Evolutionary conservation across 2,797 vertebrate species (phyloP).

Genomic region (Carapus acus): DNA sequence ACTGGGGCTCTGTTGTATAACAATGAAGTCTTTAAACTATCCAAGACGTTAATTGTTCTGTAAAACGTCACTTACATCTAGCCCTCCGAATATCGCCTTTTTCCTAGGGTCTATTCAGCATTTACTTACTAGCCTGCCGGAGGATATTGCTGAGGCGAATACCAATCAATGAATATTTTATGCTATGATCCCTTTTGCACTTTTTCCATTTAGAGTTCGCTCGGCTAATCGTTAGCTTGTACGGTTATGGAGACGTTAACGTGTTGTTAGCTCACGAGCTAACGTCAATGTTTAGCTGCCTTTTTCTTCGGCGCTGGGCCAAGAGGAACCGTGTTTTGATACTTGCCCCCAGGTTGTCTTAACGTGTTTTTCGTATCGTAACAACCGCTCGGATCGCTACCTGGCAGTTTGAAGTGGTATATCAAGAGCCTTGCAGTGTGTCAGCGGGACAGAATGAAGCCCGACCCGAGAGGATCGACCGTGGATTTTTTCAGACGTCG

Average conservation of each 20-base stretch:
- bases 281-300: conserved; percentile 21
- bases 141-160: conserved; percentile 22
- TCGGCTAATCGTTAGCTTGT: conserved; percentile 1
- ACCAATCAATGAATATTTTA: conserved; percentile 51
- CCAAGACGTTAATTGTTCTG: background rate
- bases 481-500: conserved; percentile 14
- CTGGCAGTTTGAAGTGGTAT: background rate
- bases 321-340: conserved; percentile 44
- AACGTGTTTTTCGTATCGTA: background rate
- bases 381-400: conserved; percentile 4
- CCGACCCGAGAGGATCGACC: too few relatives aligned
- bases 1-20: conserved; percentile 41
- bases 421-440: background rate
- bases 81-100: conserved; percentile 29
- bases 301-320: conserved; percentile 41
- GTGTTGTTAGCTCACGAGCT: conserved; percentile 22
- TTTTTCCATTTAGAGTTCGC: conserved; percentile 11
- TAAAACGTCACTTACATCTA: conserved; percentile 15
- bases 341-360: conserved; percentile 41
- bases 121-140: conserved; percentile 38
- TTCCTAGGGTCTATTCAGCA: conserved; percentile 46
- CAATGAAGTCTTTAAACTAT: background rate
- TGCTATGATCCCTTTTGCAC: conserved; percentile 20
- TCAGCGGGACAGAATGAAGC: too few relatives aligned
- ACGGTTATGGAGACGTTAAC: background rate